These are phyloP conservation scores for Adela reaumurella DNA, from an alignment of 2,888 invertebrate species.

Conservation along the genomic window DNA sequence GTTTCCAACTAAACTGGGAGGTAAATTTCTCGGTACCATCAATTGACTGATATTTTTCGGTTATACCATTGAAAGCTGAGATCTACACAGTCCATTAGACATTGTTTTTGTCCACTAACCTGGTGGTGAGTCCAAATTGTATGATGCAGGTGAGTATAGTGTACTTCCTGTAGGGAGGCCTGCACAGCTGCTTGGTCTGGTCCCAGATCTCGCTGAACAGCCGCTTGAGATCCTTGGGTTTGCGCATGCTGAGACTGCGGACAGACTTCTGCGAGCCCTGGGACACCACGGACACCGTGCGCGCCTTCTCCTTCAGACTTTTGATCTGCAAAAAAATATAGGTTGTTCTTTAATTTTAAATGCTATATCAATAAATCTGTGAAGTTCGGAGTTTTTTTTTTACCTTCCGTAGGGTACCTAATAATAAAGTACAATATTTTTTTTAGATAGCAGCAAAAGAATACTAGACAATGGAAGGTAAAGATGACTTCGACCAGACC, in stretches of 20 bases:
- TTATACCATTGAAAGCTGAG: no score
- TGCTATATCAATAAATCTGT: no score
- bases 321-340: constrained; percentile 51
- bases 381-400: neutral
- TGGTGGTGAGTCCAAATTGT: constrained; percentile 78
- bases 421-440: constrained; percentile 1
- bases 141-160: constrained; percentile 75
- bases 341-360: no score
- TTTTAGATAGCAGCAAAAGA: neutral
- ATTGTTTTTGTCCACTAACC: constrained; percentile 30
- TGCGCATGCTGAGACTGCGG: constrained; percentile 65
- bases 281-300: constrained; percentile 61
- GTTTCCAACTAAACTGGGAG: no score
- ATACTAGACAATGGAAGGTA: no score
- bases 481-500: no score
- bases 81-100: no score
- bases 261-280: constrained; percentile 64
- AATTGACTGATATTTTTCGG: no score
- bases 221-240: constrained; percentile 68
- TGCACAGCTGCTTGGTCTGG: constrained; percentile 71
- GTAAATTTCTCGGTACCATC: no score
- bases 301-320: constrained; percentile 65
- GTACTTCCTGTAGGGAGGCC: constrained; percentile 70
- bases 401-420: neutral
- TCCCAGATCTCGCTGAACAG: constrained; percentile 68